Conservation (phyloP, 2,888 invertebrate species). For the Carcina quercana region DNA sequence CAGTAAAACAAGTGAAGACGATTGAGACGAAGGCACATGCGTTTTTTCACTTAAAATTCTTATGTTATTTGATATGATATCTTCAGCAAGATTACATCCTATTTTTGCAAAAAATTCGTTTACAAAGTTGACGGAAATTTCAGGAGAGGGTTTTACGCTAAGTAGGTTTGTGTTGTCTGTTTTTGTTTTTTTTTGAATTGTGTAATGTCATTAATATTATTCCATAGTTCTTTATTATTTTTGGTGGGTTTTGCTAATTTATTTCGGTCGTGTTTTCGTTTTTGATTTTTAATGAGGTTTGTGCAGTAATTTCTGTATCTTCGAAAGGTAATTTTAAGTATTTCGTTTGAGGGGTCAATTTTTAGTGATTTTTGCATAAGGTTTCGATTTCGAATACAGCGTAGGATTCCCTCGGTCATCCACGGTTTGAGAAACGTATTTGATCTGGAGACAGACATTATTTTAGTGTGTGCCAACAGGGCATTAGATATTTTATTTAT, state of each 20-base stretch:
- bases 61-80: too few relatives aligned
- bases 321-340: background rate
- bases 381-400: background rate
- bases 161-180: too few relatives aligned
- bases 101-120: too few relatives aligned
- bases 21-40: too few relatives aligned
- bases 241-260: background rate
- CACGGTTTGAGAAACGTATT: background rate
- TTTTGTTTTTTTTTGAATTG: too few relatives aligned
- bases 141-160: too few relatives aligned
- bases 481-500: background rate
- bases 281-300: background rate
- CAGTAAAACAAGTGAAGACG: too few relatives aligned
- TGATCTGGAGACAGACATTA: background rate
- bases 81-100: too few relatives aligned
- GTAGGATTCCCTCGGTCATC: background rate
- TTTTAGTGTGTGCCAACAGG: background rate
- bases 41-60: too few relatives aligned
- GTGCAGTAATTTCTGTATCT: background rate
- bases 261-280: background rate
- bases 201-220: background rate
- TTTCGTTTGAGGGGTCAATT: background rate
- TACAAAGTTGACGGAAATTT: too few relatives aligned
- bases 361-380: background rate
- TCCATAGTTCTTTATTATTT: conserved; percentile 1